Percentiles rank a stretch among this genome's conserved stretches.
phyloP scores from a whole-genome alignment of 2,888 invertebrate species.

The Oligia strigilis region DNA sequence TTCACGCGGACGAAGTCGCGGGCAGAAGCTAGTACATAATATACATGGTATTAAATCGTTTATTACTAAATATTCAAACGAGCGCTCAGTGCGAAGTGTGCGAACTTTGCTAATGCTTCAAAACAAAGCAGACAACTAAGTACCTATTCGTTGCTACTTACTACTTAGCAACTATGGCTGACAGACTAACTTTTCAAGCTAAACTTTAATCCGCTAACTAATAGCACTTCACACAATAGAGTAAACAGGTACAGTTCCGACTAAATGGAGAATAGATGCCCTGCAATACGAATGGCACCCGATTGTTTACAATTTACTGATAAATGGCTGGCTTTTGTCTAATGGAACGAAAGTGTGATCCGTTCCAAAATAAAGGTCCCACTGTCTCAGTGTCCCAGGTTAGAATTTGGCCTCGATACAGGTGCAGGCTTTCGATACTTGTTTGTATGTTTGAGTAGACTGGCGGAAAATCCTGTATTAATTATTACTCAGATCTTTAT shows the following conservation, averaged over 20 bases:
- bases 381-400: neutral
- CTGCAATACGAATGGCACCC: slow-evolving; percentile 2
- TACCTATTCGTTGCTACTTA: slow-evolving; percentile 4
- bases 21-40: too few species aligned
- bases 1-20: too few species aligned
- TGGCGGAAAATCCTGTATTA: neutral
- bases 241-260: slow-evolving; percentile 32
- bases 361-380: neutral
- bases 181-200: slow-evolving; percentile 17
- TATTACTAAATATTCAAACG: slow-evolving; percentile 3
- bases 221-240: slow-evolving; percentile 31
- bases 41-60: neutral
- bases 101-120: slow-evolving; percentile 25
- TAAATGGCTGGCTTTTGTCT: slow-evolving; percentile 24
- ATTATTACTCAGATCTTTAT: neutral
- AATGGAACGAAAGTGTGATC: neutral
- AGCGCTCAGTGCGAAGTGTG: slow-evolving; percentile 17
- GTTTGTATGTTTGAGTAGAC: neutral
- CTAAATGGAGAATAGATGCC: slow-evolving; percentile 2
- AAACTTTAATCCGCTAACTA: slow-evolving; percentile 39
- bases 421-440: neutral
- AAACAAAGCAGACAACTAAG: slow-evolving; percentile 11
- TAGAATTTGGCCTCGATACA: neutral
- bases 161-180: slow-evolving; percentile 6
- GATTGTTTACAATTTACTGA: slow-evolving; percentile 39